Evolutionary conservation across 2,797 vertebrate species (phyloP), one percentile per base, ranked within the genome.

Genomic region (Hylomyscus alleni): DNA sequence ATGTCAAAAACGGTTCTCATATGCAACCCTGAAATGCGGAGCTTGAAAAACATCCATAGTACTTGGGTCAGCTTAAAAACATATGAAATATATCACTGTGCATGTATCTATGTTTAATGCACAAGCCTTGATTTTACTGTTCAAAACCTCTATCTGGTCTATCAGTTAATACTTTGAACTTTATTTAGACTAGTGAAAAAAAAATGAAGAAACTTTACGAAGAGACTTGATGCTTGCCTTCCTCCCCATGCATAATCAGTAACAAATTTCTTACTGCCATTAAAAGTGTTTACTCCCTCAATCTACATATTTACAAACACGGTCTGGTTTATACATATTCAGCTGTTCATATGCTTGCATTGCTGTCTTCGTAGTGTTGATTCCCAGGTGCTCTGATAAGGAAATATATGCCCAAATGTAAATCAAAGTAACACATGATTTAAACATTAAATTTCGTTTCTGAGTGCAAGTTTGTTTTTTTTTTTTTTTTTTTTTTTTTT

Each of bases 241-340:
- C 88, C 95, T 3, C 60, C 96, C 93, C 91, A 69, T 78, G 44
- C 96, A 73, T 75, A 95, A 50, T 96, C 90, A 89, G 34, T 89
- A 84, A 75, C 75, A 95, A 12, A 88, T 97, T 96, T 97, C 94
- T 44, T 89, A 97, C 44, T 88, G 65, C 29, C 95, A 7, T 90
- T 98, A 96, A 97, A 96, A 82, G 67, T 98, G 54, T 95, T 98
- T 97, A 96, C 87, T 93, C 85, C 89, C 50, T 72, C 50, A 77
- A 47, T 88, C 60, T 98, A 89, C 94, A 89, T 94, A 96, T 95
- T 69, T 67, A 86, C 50, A 47, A 96, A 95, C 73, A 92, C 6
- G 93, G 73, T 97, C 98, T 96, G 77, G 92, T 90, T 94, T 96
- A 94, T 97, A 84, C 95, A 84, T 98, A 97, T 98, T 93, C 78